Conservation (phyloP, 2,113 vertebrate species). For the Xenotilapia leptura region DNA sequence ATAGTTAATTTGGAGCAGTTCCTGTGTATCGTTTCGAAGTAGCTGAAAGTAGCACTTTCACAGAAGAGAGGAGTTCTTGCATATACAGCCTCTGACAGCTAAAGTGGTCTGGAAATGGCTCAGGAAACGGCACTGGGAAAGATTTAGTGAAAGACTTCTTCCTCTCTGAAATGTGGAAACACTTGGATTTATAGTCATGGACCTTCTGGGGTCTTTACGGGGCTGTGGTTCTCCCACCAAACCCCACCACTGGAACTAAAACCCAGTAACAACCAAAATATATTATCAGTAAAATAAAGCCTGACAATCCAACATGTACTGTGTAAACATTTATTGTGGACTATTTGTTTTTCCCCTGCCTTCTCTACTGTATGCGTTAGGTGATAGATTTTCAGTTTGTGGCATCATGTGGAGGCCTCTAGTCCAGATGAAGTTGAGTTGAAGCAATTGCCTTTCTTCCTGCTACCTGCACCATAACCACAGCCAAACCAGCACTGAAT, state of each 20-base stretch:
- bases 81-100: background rate
- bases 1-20: background rate
- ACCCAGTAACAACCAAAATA: background rate
- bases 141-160: background rate
- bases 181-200: background rate
- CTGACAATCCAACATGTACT: background rate
- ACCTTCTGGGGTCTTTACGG: background rate
- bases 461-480: background rate
- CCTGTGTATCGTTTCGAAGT: background rate
- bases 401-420: background rate
- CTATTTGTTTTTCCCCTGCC: background rate
- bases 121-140: background rate
- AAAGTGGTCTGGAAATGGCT: background rate
- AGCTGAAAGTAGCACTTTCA: background rate
- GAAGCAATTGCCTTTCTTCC: background rate
- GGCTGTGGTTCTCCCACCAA: background rate
- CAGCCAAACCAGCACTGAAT: background rate
- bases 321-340: background rate
- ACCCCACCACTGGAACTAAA: background rate
- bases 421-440: background rate
- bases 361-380: background rate
- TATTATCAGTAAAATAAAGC: background rate
- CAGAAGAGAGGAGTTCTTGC: background rate
- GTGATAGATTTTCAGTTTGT: constrained; percentile 6
- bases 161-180: constrained; percentile 22